phyloP scores from a whole-genome alignment of 2,888 invertebrate species.

The Pseudoips prasinana region DNA sequence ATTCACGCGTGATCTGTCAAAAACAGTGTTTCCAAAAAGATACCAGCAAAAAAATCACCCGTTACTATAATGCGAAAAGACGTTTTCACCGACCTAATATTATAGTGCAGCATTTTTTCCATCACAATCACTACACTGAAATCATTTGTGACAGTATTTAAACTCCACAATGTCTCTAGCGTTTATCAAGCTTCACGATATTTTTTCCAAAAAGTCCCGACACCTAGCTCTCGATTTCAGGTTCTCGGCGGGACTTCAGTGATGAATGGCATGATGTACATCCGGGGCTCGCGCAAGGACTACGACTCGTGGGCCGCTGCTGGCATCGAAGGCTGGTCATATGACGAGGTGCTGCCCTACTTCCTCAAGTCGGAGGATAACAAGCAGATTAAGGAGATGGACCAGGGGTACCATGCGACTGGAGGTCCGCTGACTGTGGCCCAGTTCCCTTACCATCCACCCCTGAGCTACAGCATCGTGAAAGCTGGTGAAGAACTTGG shows the following conservation, averaged over 20 bases:
- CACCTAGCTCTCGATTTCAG: conserved; percentile 51
- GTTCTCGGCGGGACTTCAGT: conserved; percentile 96
- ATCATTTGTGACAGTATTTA: no score
- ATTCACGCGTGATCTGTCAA: no score
- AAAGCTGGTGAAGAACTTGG: conserved; percentile 90
- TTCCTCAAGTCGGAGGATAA: conserved; percentile 94
- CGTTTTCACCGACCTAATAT: no score
- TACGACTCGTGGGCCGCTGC: conserved; percentile 93
- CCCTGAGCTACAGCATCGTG: conserved; percentile 88
- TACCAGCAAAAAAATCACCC: no score
- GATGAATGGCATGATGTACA: conserved; percentile 98
- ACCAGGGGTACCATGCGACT: conserved; percentile 87
- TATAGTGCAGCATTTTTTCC: no score
- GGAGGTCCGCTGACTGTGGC: conserved; percentile 90
- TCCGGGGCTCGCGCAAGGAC: conserved; percentile 92
- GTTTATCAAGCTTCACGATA: no score
- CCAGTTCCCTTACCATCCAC: conserved; percentile 93
- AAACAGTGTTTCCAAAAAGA: no score
- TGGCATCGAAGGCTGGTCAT: conserved; percentile 95
- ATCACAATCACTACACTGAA: no score
- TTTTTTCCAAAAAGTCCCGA: no score
- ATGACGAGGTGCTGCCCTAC: conserved; percentile 93
- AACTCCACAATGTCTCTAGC: no score
- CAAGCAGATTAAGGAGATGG: conserved; percentile 85
- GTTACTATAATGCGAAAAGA: no score